Evolutionary conservation across 2,797 vertebrate species (phyloP).

Genomic region (Dromococcyx pavoninus): DNA sequence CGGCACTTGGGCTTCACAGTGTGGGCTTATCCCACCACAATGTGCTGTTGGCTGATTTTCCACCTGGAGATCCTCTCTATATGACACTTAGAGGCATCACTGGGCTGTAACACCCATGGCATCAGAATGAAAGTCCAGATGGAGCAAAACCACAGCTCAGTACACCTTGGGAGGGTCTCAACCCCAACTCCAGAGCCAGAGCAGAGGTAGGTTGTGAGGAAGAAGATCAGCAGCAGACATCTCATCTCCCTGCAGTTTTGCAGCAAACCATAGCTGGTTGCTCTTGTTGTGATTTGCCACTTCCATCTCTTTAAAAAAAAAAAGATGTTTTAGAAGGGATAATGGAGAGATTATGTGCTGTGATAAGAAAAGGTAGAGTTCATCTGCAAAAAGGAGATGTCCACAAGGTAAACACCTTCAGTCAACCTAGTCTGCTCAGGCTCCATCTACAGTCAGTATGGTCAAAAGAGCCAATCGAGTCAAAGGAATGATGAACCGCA

Average conservation of each 20-base stretch:
- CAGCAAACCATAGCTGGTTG: background rate
- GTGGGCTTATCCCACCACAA: background rate
- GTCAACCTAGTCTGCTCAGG: background rate
- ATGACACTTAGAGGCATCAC: too few species aligned
- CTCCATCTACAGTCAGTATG: background rate
- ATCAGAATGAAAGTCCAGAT: background rate
- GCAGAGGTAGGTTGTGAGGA: background rate
- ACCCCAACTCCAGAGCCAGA: background rate
- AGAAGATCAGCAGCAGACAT: background rate
- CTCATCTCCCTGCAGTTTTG: background rate
- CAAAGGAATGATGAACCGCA: background rate
- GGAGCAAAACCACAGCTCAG: background rate
- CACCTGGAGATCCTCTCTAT: background rate
- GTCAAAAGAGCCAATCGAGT: accelerated
- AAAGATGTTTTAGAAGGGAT: background rate
- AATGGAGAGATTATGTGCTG: accelerated
- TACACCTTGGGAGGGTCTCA: background rate
- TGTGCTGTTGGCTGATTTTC: background rate
- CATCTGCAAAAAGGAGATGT: background rate
- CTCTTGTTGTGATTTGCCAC: background rate
- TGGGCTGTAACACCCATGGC: too few species aligned
- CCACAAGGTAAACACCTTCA: background rate
- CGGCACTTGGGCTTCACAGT: background rate
- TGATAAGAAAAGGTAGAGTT: background rate
- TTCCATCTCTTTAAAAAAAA: background rate